Evolutionary conservation across 1,140 invertebrate genomes (phyloP), one percentile per base, ranked within the genome.

Genomic region (Tenebrio molitor): DNA sequence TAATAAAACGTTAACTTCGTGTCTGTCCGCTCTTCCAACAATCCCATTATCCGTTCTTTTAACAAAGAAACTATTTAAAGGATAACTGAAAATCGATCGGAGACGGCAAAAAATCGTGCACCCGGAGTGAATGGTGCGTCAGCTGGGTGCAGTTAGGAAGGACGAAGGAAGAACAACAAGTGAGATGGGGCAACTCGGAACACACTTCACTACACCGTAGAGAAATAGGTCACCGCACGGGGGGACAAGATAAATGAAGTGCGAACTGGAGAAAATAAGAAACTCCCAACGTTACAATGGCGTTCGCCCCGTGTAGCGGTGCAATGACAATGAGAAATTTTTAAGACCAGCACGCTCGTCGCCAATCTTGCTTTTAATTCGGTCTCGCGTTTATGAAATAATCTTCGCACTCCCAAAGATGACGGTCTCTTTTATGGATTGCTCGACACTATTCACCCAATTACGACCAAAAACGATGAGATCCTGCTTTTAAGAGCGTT

Each of bases 41-140:
- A 53, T 53, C 46, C 46, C 19, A 53, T 53, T 53, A 53, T 53
- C 46, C 46, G 46, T 53, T 68, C 67, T 42, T 42, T 72, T 58
- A 72, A 72, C 71, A 72, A 72, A 72, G 63, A 50, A 68, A 72
- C 64, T 72, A 72, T 62, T 72, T 68, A 68, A 39, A 42, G 44
- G 71, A 72, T 72, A 72, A 72, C 63, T 72, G 71, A 25, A 72
- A 72, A 72, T 72, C 64, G 63, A 72, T 72, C 42, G 42, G 36
- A 64, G 68, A 63, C 17, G 68, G 39, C 50, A 50, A 70, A 70
- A 70, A 70, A 70, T 36, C 50, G 46, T 36, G 17, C 50, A 70
- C 16, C 14, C 66, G 36, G 36, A 12, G 46, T 62, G 69, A 71
- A 71, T 71, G 29, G 41, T 69, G 65, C 36, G 36, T 62, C 65